Conservation (phyloP, 2,113 vertebrate genomes). For the Psilopsiagon aurifrons region DNA sequence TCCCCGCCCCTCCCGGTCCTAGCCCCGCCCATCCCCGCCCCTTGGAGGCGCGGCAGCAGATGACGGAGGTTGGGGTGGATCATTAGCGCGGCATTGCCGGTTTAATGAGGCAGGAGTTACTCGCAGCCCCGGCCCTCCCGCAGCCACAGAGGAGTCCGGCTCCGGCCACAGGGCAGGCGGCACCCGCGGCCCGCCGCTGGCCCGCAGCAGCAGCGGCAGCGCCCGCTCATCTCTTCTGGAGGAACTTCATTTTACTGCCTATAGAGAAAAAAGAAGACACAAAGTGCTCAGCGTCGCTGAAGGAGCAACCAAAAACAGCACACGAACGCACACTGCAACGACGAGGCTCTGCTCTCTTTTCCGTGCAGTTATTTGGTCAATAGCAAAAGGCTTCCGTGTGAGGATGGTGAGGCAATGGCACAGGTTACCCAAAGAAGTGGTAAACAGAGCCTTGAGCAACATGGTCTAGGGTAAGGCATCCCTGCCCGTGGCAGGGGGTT, state of each 20-base stretch:
- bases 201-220: background rate
- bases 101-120: background rate
- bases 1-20: background rate
- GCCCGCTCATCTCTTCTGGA: slow-evolving; percentile 73
- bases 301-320: background rate
- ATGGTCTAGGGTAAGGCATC: background rate
- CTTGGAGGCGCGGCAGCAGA: background rate
- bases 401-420: background rate
- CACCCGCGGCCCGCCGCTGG: background rate
- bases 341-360: background rate
- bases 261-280: background rate
- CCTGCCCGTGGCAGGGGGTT: background rate
- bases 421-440: background rate
- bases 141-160: background rate
- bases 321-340: background rate
- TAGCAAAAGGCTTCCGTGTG: background rate
- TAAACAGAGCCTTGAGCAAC: background rate
- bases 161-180: background rate
- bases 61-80: background rate
- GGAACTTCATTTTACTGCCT: slow-evolving; percentile 82
- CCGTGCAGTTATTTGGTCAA: background rate
- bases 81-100: background rate
- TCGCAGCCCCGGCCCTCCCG: background rate
- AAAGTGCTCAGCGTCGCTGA: background rate
- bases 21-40: too few relatives aligned